Evolutionary conservation across 2,888 invertebrate genomes (phyloP), one percentile per base, ranked within the genome.

Genomic region (Macaria notata): DNA sequence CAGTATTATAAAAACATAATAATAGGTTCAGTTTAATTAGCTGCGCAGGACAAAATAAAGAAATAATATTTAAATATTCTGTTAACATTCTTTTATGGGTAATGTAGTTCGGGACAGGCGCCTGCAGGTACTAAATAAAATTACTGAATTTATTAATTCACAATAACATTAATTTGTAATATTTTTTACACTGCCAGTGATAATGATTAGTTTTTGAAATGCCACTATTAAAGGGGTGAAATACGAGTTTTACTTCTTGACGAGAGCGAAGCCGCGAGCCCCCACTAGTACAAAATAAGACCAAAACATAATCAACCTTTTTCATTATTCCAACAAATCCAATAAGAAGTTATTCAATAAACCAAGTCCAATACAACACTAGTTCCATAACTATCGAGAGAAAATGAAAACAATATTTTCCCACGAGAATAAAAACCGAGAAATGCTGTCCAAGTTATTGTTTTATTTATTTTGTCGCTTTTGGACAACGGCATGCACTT

Each of bases 401-500:
- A 48, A 41, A 46, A 46, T 47, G 47, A 36, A 36, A 36, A 36
- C 3, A 36, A 6, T 36, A 44, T 9, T 48, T 48, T 36, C 44
- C 9, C 45, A 29, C 31, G 31, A 49, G 31, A 45, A 49, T 44
- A 39, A 30, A 42, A 49, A 42, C 9, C 7, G 9, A 9, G 42
- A 9, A 42, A 9, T 4, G 9, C 4, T 36, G 31, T 50, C 31
- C 30, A 45, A 45, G 3, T 41, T 19, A 38, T 47, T 5, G 41
- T 49, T 31, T 49, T 49, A 31, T 49, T 48, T 49, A 55, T 46
- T 55, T 49, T 36, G 30, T 47, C 50, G 43, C 42, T 46, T 7
- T 31, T 39, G 43, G 31, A 46, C 31, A 19, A 19, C 19, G 19
- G 19, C 19, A 19, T 19, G 19, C 19, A 19, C 19, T 19, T 19